A percentile compares a stretch with the other conserved stretches of the same genome.
Evolutionary conservation across 1,140 invertebrate species (phyloP).

Genomic region (Nasonia longicornis): DNA sequence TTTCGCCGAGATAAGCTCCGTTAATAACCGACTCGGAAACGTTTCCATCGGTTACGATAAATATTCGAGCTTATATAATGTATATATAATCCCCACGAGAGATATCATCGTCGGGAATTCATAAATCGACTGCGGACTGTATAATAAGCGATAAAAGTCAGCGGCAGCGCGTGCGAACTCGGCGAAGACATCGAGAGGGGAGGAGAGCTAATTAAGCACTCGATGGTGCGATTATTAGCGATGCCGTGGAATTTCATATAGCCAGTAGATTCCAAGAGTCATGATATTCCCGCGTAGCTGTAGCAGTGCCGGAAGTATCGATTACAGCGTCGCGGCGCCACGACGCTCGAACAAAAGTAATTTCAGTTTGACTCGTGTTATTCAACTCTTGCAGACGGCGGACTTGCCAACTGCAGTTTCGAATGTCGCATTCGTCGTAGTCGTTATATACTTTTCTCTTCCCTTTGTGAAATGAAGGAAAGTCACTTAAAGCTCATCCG

Average conservation of each 20-base stretch:
- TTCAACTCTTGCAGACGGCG: background rate
- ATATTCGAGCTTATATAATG: no score
- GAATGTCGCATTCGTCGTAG: background rate
- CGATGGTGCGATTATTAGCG: background rate
- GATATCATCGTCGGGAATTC: background rate
- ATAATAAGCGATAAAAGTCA: slow-evolving; percentile 22
- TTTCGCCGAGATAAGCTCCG: background rate
- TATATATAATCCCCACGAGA: no score
- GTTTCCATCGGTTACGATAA: no score
- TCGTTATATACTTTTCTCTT: background rate
- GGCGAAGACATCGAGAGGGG: background rate
- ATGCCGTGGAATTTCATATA: background rate
- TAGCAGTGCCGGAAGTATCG: slow-evolving; percentile 13
- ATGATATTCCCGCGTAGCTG: background rate
- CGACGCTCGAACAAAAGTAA: slow-evolving; percentile 20
- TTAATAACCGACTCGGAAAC: no score
- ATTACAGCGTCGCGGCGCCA: background rate
- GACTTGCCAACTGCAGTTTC: slow-evolving; percentile 15
- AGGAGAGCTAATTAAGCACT: slow-evolving; percentile 14
- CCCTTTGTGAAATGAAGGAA: background rate
- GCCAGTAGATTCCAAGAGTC: background rate
- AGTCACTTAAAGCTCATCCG: slow-evolving; percentile 2
- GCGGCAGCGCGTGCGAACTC: background rate
- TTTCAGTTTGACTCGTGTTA: slow-evolving; percentile 21
- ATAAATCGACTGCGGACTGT: background rate